These are phyloP conservation scores for Hyperopisus bebe DNA, from an alignment of 2,113 vertebrate genomes.

Conservation along the genomic window DNA sequence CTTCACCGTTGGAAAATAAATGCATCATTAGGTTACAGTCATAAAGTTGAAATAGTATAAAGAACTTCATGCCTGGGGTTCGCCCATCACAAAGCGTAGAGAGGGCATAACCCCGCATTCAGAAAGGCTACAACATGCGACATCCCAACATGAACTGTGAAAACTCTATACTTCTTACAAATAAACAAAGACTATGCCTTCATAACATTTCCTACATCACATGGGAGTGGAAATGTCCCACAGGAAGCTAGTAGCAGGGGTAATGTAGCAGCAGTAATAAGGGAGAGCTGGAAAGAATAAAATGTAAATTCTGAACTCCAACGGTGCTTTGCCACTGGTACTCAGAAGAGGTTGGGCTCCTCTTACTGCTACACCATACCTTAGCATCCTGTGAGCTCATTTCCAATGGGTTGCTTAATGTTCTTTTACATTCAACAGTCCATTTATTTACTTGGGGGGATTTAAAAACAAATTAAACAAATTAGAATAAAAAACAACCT, in stretches of 20 bases:
- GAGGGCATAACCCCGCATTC: background rate
- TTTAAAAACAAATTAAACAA: background rate
- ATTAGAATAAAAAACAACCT: background rate
- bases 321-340: background rate
- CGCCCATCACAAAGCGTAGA: background rate
- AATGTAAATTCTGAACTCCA: background rate
- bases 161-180: background rate
- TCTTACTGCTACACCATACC: background rate
- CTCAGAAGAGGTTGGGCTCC: background rate
- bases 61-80: background rate
- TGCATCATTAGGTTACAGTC: constrained; percentile 9
- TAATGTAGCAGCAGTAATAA: background rate
- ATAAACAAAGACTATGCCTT: background rate
- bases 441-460: background rate
- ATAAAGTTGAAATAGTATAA: constrained; percentile 4
- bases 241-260: background rate
- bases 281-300: background rate
- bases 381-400: background rate
- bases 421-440: background rate
- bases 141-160: background rate
- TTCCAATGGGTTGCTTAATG: background rate
- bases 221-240: background rate
- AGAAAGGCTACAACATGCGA: background rate
- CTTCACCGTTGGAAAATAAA: background rate
- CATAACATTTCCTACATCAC: background rate